These are phyloP conservation scores for Halisarca cf. caerulea DNA, from an alignment of 37 sponge, comb jelly and placozoan genomes.

Conservation along the genomic window DNA sequence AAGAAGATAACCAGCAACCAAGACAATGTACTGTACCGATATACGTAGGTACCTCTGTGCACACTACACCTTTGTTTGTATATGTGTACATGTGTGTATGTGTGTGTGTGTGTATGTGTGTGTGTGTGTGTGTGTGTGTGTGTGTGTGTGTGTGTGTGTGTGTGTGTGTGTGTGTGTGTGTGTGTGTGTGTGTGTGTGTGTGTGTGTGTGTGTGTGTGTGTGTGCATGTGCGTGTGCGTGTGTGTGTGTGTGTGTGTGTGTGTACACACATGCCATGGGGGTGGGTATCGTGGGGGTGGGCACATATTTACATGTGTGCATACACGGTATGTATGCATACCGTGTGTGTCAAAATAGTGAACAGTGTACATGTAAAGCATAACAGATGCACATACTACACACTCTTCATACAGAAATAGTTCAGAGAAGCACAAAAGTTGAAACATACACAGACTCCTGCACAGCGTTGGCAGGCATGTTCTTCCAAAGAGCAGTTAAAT, in stretches of 20 bases:
- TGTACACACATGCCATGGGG: too few species aligned
- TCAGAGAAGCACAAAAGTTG: not conserved
- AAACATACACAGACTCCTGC: slow-evolving; percentile 39
- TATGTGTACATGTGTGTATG: not conserved
- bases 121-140: slow-evolving; percentile 17
- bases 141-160: slow-evolving; percentile 22
- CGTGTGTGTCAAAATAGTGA: too few species aligned
- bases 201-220: slow-evolving; percentile 20
- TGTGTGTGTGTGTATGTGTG: slow-evolving; percentile 13
- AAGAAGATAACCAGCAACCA: too few species aligned
- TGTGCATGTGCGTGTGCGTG: slow-evolving; percentile 10
- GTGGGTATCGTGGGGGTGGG: too few species aligned
- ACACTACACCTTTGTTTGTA: too few species aligned
- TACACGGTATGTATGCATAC: too few species aligned
- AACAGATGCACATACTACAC: too few species aligned
- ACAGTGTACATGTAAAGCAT: too few species aligned
- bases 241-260: slow-evolving; percentile 25
- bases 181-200: slow-evolving; percentile 14
- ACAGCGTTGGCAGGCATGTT: slow-evolving; percentile 15
- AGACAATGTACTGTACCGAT: too few species aligned
- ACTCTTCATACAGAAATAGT: not conserved
- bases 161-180: slow-evolving; percentile 14
- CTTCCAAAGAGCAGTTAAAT: slow-evolving; percentile 51
- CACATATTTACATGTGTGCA: too few species aligned
- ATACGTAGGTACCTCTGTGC: too few species aligned